Conservation (phyloP, 2,888 invertebrate species). For the Tetanocera ferruginea region DNA sequence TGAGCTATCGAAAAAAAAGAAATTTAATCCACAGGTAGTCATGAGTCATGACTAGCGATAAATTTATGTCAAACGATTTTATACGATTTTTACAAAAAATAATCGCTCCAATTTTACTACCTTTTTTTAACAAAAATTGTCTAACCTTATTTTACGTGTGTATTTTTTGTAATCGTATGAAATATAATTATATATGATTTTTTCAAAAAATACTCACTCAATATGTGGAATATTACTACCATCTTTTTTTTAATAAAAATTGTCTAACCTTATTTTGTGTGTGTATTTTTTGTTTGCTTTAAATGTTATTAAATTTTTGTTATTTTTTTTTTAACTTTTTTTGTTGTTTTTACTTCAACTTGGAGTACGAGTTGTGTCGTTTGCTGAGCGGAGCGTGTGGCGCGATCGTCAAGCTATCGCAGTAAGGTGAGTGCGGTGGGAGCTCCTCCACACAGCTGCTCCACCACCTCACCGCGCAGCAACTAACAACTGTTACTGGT, state of each 20-base stretch:
- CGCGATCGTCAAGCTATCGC: constrained; percentile 27
- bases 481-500: neutral
- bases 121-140: too few species aligned
- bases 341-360: constrained; percentile 1
- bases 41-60: too few species aligned
- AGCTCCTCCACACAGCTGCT: constrained; percentile 30
- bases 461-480: neutral
- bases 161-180: too few species aligned
- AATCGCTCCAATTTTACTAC: too few species aligned
- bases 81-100: too few species aligned
- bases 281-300: constrained; percentile 32
- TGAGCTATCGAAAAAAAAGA: too few species aligned
- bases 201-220: too few species aligned
- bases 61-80: too few species aligned
- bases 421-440: constrained; percentile 1
- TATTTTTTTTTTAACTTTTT: constrained; percentile 49
- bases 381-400: constrained; percentile 31
- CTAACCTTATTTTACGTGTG: too few species aligned
- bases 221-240: too few species aligned
- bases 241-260: neutral
- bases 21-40: too few species aligned
- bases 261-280: neutral
- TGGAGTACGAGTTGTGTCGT: constrained; percentile 1
- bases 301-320: constrained; percentile 10
- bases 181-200: too few species aligned